A percentile compares a stretch with the other conserved stretches of the same genome.
Conservation (phyloP, 2,797 vertebrate genomes). For the Enteromius fasciolatus region DNA sequence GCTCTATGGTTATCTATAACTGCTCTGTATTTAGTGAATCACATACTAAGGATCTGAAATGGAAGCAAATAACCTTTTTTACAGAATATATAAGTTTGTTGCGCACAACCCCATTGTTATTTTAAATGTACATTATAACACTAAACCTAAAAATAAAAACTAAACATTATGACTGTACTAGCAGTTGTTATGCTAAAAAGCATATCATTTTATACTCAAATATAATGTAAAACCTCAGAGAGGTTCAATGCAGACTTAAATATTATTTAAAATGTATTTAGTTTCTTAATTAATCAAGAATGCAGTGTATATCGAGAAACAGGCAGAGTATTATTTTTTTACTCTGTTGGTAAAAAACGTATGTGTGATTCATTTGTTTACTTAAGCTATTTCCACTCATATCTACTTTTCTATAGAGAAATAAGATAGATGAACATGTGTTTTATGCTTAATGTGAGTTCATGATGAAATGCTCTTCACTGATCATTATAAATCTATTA, state of each 20-base stretch:
- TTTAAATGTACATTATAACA: neutral
- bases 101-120: neutral
- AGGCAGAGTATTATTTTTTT: neutral
- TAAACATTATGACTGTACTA: neutral
- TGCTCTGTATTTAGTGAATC: too few species aligned
- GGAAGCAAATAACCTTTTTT: neutral
- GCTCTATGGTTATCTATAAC: neutral
- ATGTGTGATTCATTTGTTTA: conserved; percentile 23
- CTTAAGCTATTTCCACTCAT: conserved; percentile 7
- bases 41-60: too few species aligned
- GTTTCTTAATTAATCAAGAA: neutral
- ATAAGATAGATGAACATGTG: conserved; percentile 22
- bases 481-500: conserved; percentile 50
- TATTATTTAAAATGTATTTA: neutral
- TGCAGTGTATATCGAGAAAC: neutral
- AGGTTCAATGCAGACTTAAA: neutral
- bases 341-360: neutral
- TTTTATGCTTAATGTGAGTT: conserved; percentile 40
- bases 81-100: neutral
- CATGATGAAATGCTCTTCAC: conserved; percentile 42
- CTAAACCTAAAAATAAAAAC: neutral
- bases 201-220: neutral
- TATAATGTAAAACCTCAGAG: neutral
- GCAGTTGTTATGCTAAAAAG: neutral
- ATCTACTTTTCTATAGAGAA: conserved; percentile 30